phyloP scores from a whole-genome alignment of 2,797 vertebrate genomes.

The Enoplosus armatus region DNA sequence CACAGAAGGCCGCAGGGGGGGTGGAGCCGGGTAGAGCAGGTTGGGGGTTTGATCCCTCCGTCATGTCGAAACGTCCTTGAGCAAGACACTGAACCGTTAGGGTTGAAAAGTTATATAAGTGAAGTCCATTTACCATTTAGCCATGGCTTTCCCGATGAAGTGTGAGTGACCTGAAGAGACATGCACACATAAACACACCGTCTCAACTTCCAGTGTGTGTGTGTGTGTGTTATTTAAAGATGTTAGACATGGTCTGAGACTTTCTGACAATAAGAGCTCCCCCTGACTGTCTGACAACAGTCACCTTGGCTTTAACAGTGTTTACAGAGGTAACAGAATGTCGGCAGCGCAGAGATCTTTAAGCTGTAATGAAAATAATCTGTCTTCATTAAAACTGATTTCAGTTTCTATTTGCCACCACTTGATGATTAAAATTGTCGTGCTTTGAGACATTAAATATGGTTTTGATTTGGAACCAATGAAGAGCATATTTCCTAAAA shows the following conservation, averaged over 20 bases:
- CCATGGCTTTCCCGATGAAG: slow-evolving; percentile 40
- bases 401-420: not conserved
- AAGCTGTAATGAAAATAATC: not conserved
- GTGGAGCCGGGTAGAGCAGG: too few species aligned
- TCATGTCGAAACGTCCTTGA: too few species aligned
- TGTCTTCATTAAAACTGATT: not conserved
- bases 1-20: too few species aligned
- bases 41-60: too few species aligned
- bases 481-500: not conserved
- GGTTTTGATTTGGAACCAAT: not conserved
- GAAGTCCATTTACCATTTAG: too few species aligned
- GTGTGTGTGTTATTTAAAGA: slow-evolving; percentile 13
- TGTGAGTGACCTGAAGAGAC: slow-evolving; percentile 43
- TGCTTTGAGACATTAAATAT: not conserved
- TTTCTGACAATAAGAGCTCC: not conserved
- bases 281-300: not conserved
- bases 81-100: too few species aligned
- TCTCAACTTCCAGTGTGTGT: not conserved
- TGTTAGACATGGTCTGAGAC: slow-evolving; percentile 3
- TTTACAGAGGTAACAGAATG: not conserved
- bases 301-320: not conserved
- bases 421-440: not conserved
- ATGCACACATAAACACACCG: not conserved
- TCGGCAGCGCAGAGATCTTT: not conserved
- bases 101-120: too few species aligned